Conservation (phyloP, 2,113 vertebrate species). For the Ageneiosus marmoratus region DNA sequence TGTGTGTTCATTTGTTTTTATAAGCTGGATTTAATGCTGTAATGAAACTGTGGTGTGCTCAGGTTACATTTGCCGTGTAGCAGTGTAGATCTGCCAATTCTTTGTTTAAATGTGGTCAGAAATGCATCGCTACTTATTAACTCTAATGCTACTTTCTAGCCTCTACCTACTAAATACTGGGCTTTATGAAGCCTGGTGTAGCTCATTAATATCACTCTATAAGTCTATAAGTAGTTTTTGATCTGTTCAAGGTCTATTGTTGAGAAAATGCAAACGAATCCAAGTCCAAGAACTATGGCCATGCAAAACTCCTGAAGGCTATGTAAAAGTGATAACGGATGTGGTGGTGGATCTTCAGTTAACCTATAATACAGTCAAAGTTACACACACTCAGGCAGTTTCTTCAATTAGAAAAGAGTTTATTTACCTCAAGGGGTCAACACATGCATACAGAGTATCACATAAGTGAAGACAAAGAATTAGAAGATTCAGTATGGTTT, state of each 20-base stretch:
- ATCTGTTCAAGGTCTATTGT: not conserved
- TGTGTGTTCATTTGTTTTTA: not conserved
- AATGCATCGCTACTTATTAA: conserved; percentile 6
- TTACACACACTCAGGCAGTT: too few relatives aligned
- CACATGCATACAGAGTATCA: too few relatives aligned
- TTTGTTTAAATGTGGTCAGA: conserved; percentile 1
- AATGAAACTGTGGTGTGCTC: not conserved
- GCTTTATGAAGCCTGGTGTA: not conserved
- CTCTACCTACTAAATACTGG: not conserved
- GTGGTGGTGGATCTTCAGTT: too few relatives aligned
- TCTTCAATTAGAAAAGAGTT: too few relatives aligned
- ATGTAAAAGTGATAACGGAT: conserved; percentile 3
- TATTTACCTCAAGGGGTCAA: too few relatives aligned
- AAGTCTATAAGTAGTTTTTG: not conserved
- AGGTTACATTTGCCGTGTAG: not conserved
- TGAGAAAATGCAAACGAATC: not conserved
- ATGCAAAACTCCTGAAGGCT: not conserved
- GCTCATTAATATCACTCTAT: not conserved
- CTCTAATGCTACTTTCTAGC: conserved; percentile 6
- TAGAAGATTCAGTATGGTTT: too few relatives aligned
- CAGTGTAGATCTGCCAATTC: not conserved
- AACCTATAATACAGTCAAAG: too few relatives aligned
- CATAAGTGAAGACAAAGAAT: too few relatives aligned
- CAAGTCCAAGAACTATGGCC: not conserved
- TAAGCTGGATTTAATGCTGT: not conserved